Conservation (phyloP, 2,113 vertebrate genomes). For the Corydoras maculifer region DNA sequence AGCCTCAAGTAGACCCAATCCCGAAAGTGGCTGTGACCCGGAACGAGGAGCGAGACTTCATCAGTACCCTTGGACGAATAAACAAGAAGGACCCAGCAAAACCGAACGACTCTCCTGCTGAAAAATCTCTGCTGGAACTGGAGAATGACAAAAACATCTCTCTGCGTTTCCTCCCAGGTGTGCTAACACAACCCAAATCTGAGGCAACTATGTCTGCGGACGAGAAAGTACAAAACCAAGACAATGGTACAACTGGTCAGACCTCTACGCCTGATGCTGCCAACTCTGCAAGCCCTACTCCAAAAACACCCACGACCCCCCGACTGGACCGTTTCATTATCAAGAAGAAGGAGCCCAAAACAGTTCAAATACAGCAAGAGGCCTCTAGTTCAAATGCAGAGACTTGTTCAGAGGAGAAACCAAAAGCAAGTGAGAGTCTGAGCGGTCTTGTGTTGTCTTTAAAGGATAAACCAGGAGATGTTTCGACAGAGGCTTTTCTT, state of each 20-base stretch:
- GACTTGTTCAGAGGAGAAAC: too few relatives aligned
- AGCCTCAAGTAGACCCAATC: conserved; percentile 64
- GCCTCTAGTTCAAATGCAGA: too few relatives aligned
- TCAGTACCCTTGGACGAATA: conserved; percentile 75
- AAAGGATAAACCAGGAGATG: conserved; percentile 88
- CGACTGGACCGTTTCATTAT: conserved; percentile 65
- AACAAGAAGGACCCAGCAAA: conserved; percentile 76
- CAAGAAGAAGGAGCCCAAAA: conserved; percentile 66
- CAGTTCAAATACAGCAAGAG: conserved; percentile 49
- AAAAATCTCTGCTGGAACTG: conserved; percentile 51
- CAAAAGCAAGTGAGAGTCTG: conserved; percentile 19
- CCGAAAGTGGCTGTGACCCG: conserved; percentile 54
- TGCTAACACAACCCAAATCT: conserved; percentile 76
- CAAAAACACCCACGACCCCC: conserved; percentile 62
- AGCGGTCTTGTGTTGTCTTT: conserved; percentile 64
- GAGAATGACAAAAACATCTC: conserved; percentile 57
- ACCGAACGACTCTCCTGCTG: conserved; percentile 58
- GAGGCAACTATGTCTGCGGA: conserved; percentile 66
- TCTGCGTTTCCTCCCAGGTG: conserved; percentile 90
- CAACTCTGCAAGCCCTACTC: conserved; percentile 33
- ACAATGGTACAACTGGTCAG: conserved; percentile 58
- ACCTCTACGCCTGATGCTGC: conserved; percentile 45
- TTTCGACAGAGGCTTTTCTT: conserved; percentile 88
- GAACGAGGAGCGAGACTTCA: conserved; percentile 81
- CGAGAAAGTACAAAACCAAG: conserved; percentile 71